Percentiles rank a stretch among this genome's conserved stretches.
phyloP scores from a whole-genome alignment of 2,888 invertebrate species.

The Diloba caeruleocephala region DNA sequence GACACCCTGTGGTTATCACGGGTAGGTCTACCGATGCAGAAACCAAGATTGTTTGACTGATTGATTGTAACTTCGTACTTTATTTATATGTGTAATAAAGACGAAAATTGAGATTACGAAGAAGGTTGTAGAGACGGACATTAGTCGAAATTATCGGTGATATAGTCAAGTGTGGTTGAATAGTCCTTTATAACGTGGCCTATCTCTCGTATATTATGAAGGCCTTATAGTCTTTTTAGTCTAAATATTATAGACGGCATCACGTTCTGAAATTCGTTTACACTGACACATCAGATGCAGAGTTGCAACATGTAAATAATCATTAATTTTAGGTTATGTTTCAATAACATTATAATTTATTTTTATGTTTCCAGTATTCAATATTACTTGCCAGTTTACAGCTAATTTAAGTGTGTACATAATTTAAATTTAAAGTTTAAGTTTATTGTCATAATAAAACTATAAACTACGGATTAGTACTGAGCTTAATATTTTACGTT shows the following conservation, averaged over 20 bases:
- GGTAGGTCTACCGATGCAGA: slow-evolving; percentile 21
- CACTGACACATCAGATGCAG: slow-evolving; percentile 36
- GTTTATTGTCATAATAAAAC: slow-evolving; percentile 67
- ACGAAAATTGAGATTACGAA: slow-evolving; percentile 55
- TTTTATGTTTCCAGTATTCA: slow-evolving; percentile 82
- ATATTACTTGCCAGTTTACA: slow-evolving; percentile 84
- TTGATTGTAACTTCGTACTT: slow-evolving; percentile 65
- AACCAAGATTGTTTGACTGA: slow-evolving; percentile 58
- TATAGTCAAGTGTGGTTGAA: slow-evolving; percentile 61
- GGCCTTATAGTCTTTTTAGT: slow-evolving; percentile 53
- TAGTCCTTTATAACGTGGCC: slow-evolving; percentile 56
- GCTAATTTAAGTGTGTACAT: slow-evolving; percentile 76
- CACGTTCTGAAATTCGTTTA: slow-evolving; percentile 44
- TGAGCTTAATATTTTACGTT: slow-evolving; percentile 53
- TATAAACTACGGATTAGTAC: slow-evolving; percentile 53
- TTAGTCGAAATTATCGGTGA: slow-evolving; percentile 54
- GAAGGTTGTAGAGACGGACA: slow-evolving; percentile 53
- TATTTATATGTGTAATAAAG: slow-evolving; percentile 47
- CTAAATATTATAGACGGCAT: slow-evolving; percentile 44
- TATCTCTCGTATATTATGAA: slow-evolving; percentile 55
- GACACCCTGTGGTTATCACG: slow-evolving; percentile 17
- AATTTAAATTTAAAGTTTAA: slow-evolving; percentile 60
- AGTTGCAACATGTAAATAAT: slow-evolving; percentile 52
- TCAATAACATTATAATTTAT: slow-evolving; percentile 75
- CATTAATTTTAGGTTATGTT: slow-evolving; percentile 61